These are phyloP conservation scores for Drosophila lowei DNA, from an alignment of 1,140 invertebrate genomes.

Conservation along the genomic window DNA sequence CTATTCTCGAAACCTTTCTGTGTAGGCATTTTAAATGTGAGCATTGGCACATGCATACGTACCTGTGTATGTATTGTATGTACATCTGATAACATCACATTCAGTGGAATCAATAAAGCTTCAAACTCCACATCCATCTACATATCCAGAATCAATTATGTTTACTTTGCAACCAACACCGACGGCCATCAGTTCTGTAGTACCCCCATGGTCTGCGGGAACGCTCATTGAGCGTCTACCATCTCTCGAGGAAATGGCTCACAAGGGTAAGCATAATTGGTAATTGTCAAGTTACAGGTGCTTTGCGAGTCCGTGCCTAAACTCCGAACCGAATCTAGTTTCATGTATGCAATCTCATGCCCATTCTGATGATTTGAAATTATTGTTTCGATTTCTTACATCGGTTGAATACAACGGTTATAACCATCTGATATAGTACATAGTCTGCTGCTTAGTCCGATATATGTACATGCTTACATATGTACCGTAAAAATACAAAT, in stretches of 20 bases:
- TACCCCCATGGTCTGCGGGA: constrained; percentile 75
- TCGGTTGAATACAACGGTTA: no score
- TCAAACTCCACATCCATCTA: not conserved
- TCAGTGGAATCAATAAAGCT: constrained; percentile 1
- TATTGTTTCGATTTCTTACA: no score
- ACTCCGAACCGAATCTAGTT: not conserved
- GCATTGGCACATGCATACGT: no score
- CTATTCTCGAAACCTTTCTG: constrained; percentile 3
- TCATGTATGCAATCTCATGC: not conserved
- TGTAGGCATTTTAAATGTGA: not conserved
- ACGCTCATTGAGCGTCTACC: constrained; percentile 76
- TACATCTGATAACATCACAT: no score
- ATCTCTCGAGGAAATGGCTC: constrained; percentile 75
- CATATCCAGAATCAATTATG: constrained; percentile 43
- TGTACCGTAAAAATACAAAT: no score
- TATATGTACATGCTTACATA: no score
- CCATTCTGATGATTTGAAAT: no score
- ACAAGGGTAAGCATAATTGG: constrained; percentile 67
- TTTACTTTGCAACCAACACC: constrained; percentile 79
- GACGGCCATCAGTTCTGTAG: constrained; percentile 63
- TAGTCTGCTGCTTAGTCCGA: no score
- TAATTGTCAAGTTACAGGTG: not conserved
- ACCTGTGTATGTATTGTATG: no score
- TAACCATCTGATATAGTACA: no score
- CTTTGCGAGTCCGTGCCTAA: no score